Conservation (phyloP, 2,797 vertebrate genomes). For the Allobates femoralis region DNA sequence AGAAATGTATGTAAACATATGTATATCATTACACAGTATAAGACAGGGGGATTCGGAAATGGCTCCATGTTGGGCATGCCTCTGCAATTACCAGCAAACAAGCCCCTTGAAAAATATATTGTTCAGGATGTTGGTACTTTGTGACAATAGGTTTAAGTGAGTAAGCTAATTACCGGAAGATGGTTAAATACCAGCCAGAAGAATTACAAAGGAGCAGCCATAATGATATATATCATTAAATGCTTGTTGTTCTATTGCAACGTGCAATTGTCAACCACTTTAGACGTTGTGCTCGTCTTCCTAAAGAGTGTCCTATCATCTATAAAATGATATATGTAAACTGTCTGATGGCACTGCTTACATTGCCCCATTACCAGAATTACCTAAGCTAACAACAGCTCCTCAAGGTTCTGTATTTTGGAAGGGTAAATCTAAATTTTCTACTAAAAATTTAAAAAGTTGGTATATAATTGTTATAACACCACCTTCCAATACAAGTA, state of each 20-base stretch:
- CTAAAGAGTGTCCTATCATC: neutral
- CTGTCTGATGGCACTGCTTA: neutral
- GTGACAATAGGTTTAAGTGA: slow-evolving; percentile 56
- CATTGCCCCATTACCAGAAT: neutral
- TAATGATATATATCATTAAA: slow-evolving; percentile 20
- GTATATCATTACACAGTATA: neutral
- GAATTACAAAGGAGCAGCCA: slow-evolving; percentile 41
- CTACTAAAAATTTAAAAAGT: too few relatives aligned
- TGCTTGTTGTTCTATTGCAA: neutral
- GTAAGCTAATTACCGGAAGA: slow-evolving; percentile 35
- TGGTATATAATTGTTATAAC: too few relatives aligned
- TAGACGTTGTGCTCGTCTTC: slow-evolving; percentile 3
- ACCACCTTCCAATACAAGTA: too few relatives aligned
- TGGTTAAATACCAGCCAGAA: slow-evolving; percentile 29
- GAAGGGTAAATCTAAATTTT: too few relatives aligned
- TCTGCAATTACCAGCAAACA: slow-evolving; percentile 40
- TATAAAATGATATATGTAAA: neutral
- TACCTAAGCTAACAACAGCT: too few relatives aligned
- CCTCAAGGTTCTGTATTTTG: too few relatives aligned
- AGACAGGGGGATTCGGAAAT: neutral
- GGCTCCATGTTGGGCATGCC: neutral
- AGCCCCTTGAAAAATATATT: neutral
- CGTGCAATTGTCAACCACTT: slow-evolving; percentile 44
- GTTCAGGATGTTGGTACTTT: slow-evolving; percentile 39
- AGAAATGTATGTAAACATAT: neutral